phyloP scores from a whole-genome alignment of 2,888 invertebrate species.

The Electrophaes corylata region DNA sequence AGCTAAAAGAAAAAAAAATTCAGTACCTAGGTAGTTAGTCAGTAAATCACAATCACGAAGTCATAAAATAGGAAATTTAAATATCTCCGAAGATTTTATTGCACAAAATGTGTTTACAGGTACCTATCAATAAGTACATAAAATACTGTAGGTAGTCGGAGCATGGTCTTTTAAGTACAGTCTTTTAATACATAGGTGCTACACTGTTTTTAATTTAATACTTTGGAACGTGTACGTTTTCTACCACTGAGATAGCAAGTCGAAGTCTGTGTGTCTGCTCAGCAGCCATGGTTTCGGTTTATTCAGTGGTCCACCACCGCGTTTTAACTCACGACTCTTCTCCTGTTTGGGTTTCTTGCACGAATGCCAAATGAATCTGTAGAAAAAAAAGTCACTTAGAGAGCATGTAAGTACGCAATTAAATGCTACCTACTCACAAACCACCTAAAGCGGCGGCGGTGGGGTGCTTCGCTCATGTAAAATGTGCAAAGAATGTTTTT shows the following conservation, averaged over 20 bases:
- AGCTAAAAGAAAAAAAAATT: no score
- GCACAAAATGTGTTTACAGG: no score
- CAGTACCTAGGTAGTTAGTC: no score
- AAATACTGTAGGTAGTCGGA: background rate
- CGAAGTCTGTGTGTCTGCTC: constrained; percentile 76
- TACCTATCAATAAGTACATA: background rate
- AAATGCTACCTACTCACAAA: background rate
- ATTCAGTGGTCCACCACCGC: constrained; percentile 66
- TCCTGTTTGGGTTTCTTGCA: constrained; percentile 62
- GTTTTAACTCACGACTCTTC: constrained; percentile 51
- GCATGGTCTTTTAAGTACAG: background rate
- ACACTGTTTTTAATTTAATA: background rate
- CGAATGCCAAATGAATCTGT: constrained; percentile 77
- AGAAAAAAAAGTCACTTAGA: constrained; percentile 6
- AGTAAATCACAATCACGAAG: no score
- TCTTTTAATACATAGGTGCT: background rate
- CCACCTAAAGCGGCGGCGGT: no score
- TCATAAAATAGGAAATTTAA: no score
- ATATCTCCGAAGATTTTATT: no score
- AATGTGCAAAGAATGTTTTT: no score
- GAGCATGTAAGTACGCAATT: no score
- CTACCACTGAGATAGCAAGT: constrained; percentile 76
- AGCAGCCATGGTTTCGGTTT: constrained; percentile 78
- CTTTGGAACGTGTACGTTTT: background rate
- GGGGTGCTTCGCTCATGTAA: no score